Percentiles rank a stretch among this genome's conserved stretches.
phyloP scores from a whole-genome alignment of 1,140 invertebrate genomes.

The Brachionus koreanus region DNA sequence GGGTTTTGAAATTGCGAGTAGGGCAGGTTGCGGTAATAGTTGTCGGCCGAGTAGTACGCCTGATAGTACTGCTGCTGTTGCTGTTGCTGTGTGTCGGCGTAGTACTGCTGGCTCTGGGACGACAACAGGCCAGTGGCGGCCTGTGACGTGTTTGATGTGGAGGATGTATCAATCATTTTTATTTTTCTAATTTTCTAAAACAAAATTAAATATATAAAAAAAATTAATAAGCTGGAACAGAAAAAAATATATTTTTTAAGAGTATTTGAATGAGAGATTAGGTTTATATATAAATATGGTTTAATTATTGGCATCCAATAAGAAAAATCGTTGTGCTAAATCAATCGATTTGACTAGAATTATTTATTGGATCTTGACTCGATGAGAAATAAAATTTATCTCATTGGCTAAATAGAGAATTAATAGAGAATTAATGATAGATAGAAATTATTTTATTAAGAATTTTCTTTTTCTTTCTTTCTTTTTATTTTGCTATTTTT shows the following conservation, averaged over 20 bases:
- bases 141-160: not conserved
- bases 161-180: constrained; percentile 41
- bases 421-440: not conserved
- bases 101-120: not conserved
- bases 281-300: constrained; percentile 4
- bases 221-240: constrained; percentile 28
- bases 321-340: not conserved
- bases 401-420: not conserved
- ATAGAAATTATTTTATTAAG: not conserved
- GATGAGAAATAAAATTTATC: not conserved
- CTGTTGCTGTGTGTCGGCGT: not conserved
- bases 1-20: constrained; percentile 18
- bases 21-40: not conserved
- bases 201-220: too few relatives aligned
- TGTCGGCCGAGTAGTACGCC: constrained; percentile 27
- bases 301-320: not conserved
- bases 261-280: not conserved
- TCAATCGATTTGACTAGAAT: not conserved
- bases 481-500: too few relatives aligned
- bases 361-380: not conserved
- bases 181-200: not conserved
- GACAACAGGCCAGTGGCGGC: not conserved
- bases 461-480: not conserved
- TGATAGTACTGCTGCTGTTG: constrained; percentile 5
- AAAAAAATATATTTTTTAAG: not conserved